Evolutionary conservation across 2,113 vertebrate genomes (phyloP).

Genomic region (Rhabdornis inornatus): DNA sequence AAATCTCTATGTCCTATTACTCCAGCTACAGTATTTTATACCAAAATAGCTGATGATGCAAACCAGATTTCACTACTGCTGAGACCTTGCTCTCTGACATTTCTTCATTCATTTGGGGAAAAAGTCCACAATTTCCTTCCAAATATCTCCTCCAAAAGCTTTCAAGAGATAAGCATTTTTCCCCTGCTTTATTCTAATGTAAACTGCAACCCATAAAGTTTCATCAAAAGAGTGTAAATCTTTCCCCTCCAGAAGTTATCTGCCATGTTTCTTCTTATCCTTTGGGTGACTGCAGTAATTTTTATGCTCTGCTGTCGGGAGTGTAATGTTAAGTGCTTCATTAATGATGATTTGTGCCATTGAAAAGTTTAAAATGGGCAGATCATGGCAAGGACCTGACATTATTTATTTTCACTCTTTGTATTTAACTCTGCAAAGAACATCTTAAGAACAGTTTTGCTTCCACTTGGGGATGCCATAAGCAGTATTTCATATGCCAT

Average conservation of each 20-base stretch:
- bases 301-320: constrained; percentile 65
- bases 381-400: constrained; percentile 65
- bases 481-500: constrained; percentile 58
- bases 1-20: background rate
- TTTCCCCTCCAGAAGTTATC: constrained; percentile 42
- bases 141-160: constrained; percentile 26
- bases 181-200: constrained; percentile 30
- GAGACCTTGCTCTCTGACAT: constrained; percentile 23
- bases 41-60: constrained; percentile 13
- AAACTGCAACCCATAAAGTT: constrained; percentile 55
- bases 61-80: background rate
- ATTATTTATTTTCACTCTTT: constrained; percentile 71
- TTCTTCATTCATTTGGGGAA: constrained; percentile 2
- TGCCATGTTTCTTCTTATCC: constrained; percentile 65
- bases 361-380: constrained; percentile 67
- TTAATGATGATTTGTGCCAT: constrained; percentile 75
- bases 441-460: constrained; percentile 61
- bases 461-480: constrained; percentile 55
- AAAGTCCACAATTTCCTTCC: background rate
- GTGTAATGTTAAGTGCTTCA: constrained; percentile 75
- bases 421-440: constrained; percentile 61
- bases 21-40: background rate
- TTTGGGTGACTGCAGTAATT: constrained; percentile 65
- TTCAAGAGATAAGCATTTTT: background rate
- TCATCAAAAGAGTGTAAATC: constrained; percentile 58